Evolutionary conservation across 2,888 invertebrate species (phyloP).

Genomic region (Rhingia campestris): DNA sequence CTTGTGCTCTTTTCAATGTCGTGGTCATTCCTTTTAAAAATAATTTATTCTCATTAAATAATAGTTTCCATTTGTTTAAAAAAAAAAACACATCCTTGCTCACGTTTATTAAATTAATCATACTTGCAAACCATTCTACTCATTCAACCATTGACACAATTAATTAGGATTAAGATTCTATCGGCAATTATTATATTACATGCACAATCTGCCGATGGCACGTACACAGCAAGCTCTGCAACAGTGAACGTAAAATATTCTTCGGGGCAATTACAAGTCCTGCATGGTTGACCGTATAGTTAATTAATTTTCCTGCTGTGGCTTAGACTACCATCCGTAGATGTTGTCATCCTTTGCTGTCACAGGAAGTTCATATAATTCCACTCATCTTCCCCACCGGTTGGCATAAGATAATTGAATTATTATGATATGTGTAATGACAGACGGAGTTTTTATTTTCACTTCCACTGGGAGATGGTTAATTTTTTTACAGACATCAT

Average conservation of each 20-base stretch:
- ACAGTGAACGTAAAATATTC: conserved; percentile 67
- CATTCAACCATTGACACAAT: conserved; percentile 70
- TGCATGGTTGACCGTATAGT: conserved; percentile 72
- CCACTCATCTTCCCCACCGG: conserved; percentile 14
- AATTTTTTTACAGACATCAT: not conserved
- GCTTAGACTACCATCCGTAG: conserved; percentile 37
- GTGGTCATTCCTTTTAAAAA: no score
- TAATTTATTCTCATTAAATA: no score
- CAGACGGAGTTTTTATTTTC: not conserved
- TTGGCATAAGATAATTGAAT: conserved; percentile 38
- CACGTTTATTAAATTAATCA: conserved; percentile 71
- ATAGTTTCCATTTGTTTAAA: not conserved
- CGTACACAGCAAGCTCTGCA: conserved; percentile 41
- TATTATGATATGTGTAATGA: conserved; percentile 29
- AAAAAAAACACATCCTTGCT: conserved; percentile 2
- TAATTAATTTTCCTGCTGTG: conserved; percentile 71
- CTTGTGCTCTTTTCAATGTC: no score
- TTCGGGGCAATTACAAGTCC: conserved; percentile 68
- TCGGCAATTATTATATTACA: conserved; percentile 73
- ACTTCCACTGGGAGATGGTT: not conserved
- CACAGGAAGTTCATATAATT: conserved; percentile 27
- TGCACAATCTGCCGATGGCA: conserved; percentile 73
- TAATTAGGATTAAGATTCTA: conserved; percentile 73
- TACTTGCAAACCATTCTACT: conserved; percentile 59
- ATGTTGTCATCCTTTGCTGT: conserved; percentile 52